These are phyloP conservation scores for Rotaria macrura DNA, from an alignment of 2,888 invertebrate genomes.

Conservation along the genomic window DNA sequence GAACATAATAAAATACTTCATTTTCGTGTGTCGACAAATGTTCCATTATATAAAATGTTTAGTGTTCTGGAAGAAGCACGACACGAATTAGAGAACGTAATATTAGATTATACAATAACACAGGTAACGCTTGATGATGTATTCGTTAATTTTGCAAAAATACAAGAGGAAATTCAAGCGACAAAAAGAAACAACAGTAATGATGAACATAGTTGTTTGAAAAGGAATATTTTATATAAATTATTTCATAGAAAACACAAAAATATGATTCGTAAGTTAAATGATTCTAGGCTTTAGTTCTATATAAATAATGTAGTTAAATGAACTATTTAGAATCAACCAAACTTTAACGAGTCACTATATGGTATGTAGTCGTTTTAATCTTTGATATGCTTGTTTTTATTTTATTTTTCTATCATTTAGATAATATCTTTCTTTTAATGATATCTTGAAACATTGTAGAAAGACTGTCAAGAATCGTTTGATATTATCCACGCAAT, in stretches of 20 bases:
- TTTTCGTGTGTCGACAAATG: slow-evolving; percentile 45
- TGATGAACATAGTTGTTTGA: not conserved
- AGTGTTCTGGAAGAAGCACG: slow-evolving; percentile 25
- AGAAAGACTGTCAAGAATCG: no score
- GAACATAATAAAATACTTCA: slow-evolving; percentile 50
- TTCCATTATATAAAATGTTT: slow-evolving; percentile 26
- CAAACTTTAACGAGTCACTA: not conserved
- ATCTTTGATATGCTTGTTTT: no score
- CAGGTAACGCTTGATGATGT: slow-evolving; percentile 24
- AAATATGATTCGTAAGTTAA: not conserved
- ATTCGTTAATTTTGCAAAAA: not conserved
- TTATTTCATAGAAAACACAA: not conserved
- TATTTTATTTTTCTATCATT: no score
- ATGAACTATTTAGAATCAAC: not conserved
- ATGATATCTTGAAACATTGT: no score
- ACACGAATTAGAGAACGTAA: not conserved
- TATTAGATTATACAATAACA: slow-evolving; percentile 28
- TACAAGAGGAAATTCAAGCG: not conserved
- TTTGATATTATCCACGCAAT: no score
- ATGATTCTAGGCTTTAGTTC: no score
- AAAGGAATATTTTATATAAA: not conserved
- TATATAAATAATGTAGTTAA: not conserved
- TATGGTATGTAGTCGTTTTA: not conserved
- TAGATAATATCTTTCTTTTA: no score
- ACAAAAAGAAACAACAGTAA: not conserved